These are phyloP conservation scores for Siphamia tubifer DNA, from an alignment of 2,113 vertebrate genomes.

Conservation along the genomic window DNA sequence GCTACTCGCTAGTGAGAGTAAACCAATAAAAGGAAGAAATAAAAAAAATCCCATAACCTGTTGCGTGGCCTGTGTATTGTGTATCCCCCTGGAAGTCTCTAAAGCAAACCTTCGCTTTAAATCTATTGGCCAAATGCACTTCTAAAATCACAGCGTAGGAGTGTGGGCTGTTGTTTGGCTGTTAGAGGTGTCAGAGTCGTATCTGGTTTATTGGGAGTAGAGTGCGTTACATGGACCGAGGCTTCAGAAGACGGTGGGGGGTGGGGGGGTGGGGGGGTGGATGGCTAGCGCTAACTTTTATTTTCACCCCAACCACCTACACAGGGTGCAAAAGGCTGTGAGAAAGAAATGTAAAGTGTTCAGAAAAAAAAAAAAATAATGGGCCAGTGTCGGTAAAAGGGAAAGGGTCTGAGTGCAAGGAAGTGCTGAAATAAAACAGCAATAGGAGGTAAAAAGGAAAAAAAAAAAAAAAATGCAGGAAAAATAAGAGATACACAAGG, in stretches of 20 bases:
- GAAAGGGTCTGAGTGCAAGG: slow-evolving; percentile 2
- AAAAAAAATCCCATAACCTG: slow-evolving; percentile 29
- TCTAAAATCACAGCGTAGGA: slow-evolving; percentile 51
- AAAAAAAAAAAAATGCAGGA: background rate
- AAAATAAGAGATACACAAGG: slow-evolving; percentile 14
- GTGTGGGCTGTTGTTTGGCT: slow-evolving; percentile 52
- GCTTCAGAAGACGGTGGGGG: too few relatives aligned
- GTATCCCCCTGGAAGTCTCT: slow-evolving; percentile 49
- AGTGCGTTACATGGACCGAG: background rate
- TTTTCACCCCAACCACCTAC: slow-evolving; percentile 57
- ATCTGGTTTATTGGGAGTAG: slow-evolving; percentile 5
- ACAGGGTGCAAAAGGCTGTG: slow-evolving; percentile 37
- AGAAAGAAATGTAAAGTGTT: slow-evolving; percentile 47
- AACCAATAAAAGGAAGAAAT: slow-evolving; percentile 33
- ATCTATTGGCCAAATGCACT: slow-evolving; percentile 59
- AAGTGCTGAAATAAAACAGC: too few relatives aligned
- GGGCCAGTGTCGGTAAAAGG: background rate
- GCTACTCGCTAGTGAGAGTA: slow-evolving; percentile 2
- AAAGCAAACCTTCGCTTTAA: slow-evolving; percentile 42
- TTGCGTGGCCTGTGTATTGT: slow-evolving; percentile 41
- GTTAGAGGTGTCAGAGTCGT: slow-evolving; percentile 49
- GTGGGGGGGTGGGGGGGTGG: too few relatives aligned
- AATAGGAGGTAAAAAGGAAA: background rate
- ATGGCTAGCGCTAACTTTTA: slow-evolving; percentile 57
- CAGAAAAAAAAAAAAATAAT: slow-evolving; percentile 6